These are phyloP conservation scores for Pseudocheirus occidentalis DNA, from an alignment of 2,797 vertebrate species.

Conservation along the genomic window DNA sequence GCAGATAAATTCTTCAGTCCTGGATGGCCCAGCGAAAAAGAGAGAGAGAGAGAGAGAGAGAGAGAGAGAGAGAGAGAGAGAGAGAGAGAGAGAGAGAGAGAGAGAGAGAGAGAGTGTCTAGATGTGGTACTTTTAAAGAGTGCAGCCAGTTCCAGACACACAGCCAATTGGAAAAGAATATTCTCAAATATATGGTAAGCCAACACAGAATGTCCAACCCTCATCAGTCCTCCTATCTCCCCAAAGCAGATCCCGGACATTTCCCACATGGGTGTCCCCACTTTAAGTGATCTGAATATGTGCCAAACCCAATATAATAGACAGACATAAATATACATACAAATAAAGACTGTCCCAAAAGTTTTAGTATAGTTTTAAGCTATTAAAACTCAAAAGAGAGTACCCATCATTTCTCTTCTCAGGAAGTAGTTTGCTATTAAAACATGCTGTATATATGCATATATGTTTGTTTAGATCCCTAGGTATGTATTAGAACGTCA, in stretches of 20 bases:
- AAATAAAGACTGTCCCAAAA: not conserved
- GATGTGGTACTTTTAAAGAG: not conserved
- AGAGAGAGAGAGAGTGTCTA: not conserved
- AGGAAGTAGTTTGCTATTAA: not conserved
- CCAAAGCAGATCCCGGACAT: not conserved
- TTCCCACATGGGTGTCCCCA: not conserved
- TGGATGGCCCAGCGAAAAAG: not conserved
- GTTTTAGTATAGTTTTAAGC: not conserved
- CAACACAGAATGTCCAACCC: not conserved
- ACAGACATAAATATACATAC: not conserved
- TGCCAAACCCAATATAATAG: not conserved
- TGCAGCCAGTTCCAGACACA: not conserved
- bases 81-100: not conserved
- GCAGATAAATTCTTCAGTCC: not conserved
- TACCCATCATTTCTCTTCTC: not conserved
- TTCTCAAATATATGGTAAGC: not conserved
- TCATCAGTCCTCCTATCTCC: not conserved
- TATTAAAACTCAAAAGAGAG: not conserved
- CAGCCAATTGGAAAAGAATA: not conserved
- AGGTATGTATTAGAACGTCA: not conserved
- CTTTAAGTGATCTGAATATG: not conserved
- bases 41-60: not conserved
- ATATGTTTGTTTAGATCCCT: not conserved
- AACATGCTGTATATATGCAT: not conserved
- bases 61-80: not conserved